Base-by-base conservation (phyloP, 2,888 invertebrate genomes). In the Caenorhabditis sp. region DNA sequence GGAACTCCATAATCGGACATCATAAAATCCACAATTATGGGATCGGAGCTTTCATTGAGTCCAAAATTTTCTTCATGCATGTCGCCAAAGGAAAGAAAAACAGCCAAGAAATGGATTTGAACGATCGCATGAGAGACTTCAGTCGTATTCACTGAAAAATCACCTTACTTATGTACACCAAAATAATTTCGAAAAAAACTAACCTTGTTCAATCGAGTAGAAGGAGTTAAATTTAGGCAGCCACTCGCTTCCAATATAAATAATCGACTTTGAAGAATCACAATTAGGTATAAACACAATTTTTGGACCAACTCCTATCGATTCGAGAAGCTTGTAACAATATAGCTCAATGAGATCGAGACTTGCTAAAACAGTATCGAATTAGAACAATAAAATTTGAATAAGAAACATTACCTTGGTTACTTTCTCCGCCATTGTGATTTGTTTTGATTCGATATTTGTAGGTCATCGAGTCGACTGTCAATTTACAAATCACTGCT, bases 11-110 rank as follows among this genome's bases (percentile, higher is more conserved):
- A 67, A 67, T 62, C 26, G 27, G 63, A 58, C 50, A 57, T 57
- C 62, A 62, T 67, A 26, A 67, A 67, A 63, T 67, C 67, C 38
- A 67, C 27, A n/a, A 67, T 67, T 57, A 63, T 67, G 49, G 58
- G 58, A 63, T 67, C 63, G n/a, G n/a, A 53, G 43, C 17, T 67
- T 49, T 21, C 62, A 57, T 57, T 63, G 50, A 67, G 20, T 49
- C 58, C 63, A 21, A 63, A 67, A 67, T 58, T 67, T 56, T 67
- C 63, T 57, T 67, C 62, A 50, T 63, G 63, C 58, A 67, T 63
- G 27, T 63, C 67, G 62, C 58, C 57, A 62, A 67, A 38, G 57
- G 67, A 63, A n/a, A 67, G 23, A 43, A 67, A 63, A 5, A 50
- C 50, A 26, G 67, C 67, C 63, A 67, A 67, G 20, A 67, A 63